Base-by-base conservation (phyloP, 2,797 vertebrate genomes). In the Sebastes kiyomatsui region DNA sequence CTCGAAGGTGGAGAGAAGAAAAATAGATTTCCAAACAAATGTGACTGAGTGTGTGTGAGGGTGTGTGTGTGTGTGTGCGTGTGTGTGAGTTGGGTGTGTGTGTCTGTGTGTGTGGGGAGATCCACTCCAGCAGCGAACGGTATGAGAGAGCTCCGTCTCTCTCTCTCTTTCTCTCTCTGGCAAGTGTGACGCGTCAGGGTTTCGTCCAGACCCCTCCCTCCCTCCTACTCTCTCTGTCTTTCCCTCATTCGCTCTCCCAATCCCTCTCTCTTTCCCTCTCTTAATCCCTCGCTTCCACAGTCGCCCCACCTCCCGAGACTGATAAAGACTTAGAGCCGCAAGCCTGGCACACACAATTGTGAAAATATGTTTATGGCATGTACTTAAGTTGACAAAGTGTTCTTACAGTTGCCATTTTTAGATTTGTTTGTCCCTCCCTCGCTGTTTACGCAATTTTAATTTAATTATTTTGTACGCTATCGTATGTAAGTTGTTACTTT, bases 181-280 rank as follows among this genome's bases (percentile, higher is more conserved):
- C 71, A 86, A 91, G 79, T 90, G 90, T 93, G 93, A 94, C 90
- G 89, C 30, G 88, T 83, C 86, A 85, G 88, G 80, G 83, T 90
- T 93, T 88, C 80, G 67, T 89, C 89, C 89, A 88, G 81, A 92
- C 90, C 91, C 86, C 91, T 92, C 91, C 86, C 87, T 85, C 82
- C 60, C 72, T 77, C 74, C 65, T 68, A 38, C 82, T 76, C 82
- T 76, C 83, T 77, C 79, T 55, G 68, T 86, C 86, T 85, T 46
- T 58, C 81, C 82, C 87, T 92, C 69, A 67, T 87, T 87, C 70
- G 73, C 86, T 90, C 85, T 76, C 75, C 38, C n/a, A 72, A 32
- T 85, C 76, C 79, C 80, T 87, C 88, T 83, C 87, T 90, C 70
- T 49, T 46, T 85, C 72, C 78, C 77, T 87, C 88, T 85, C 85